Conservation (phyloP, 2,888 invertebrate genomes). For the Spodoptera exigua region DNA sequence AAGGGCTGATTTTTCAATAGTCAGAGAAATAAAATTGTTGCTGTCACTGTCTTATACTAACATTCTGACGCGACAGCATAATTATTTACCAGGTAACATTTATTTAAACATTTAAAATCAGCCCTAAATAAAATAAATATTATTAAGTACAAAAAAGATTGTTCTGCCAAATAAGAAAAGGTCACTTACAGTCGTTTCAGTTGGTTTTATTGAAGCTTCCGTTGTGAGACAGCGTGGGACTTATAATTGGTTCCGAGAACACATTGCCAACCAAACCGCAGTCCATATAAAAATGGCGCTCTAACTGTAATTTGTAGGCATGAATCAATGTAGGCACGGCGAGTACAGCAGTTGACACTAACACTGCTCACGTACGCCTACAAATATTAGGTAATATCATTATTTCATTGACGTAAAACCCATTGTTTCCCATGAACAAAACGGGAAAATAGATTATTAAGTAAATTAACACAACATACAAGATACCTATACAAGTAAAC, state of each 20-base stretch:
- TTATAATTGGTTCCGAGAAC: background rate
- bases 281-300: background rate
- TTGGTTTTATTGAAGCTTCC: background rate
- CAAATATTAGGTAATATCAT: constrained; percentile 26
- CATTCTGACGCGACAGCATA: too few relatives aligned
- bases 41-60: too few relatives aligned
- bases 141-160: constrained; percentile 6
- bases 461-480: background rate
- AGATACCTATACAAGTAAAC: constrained; percentile 1
- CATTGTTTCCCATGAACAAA: constrained; percentile 41
- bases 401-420: constrained; percentile 42
- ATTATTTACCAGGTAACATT: too few relatives aligned
- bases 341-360: background rate
- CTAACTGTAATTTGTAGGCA: constrained; percentile 3
- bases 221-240: constrained; percentile 2
- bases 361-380: constrained; percentile 2
- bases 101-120: too few relatives aligned
- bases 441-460: constrained; percentile 26
- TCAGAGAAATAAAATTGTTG: too few relatives aligned
- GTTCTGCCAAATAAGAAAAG: too few relatives aligned
- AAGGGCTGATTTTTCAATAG: too few relatives aligned
- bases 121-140: constrained; percentile 24
- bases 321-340: constrained; percentile 14
- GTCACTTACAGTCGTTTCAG: too few relatives aligned
- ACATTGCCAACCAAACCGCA: constrained; percentile 2